Evolutionary conservation across 2,797 vertebrate genomes (phyloP), one percentile per base, ranked within the genome.

Genomic region (Craterocephalus amniculus): DNA sequence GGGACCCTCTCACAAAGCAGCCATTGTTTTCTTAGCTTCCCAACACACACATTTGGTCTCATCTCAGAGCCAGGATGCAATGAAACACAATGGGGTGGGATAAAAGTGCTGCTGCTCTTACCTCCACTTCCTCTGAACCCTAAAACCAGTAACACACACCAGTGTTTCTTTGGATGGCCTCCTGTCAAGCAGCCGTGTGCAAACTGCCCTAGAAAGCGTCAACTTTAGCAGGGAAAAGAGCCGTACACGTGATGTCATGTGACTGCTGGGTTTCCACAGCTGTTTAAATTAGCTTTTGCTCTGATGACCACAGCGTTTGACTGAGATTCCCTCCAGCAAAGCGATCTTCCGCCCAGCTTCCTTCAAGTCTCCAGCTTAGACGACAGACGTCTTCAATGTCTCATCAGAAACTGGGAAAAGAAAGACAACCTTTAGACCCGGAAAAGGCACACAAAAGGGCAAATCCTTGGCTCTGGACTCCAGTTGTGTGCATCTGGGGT

Each of bases 1-100:
- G 70, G 90, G 87, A 87, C 87, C 74, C 71, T 77, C 80, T 80
- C 83, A 94, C 93, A 94, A 94, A 93, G 90, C 79, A 68, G 48
- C 86, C 76, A 93, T 94, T 95, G 93, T 94, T 90, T 83, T 84
- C 63, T 76, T 81, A 38, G 74, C 78, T 34, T 31, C 67, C 29
- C 2, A 29, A 29, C 29, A 63, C 67, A 51, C 73, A 65, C 59
- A 26, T 35, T 12, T 1, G 10, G 18, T 49, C 52, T 59, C 74
- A 78, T 79, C 71, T 71, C 38, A 26, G 29, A 76, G 24, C 67
- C 56, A 70, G 73, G 56, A 61, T 45, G 70, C 40, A 18, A 62
- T 75, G 70, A 80, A 68, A 72, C 58, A 63, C 52, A 80, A 80
- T 66, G 71, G 70, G 31, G 67, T 45, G 66, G 52, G 36, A 81